These are phyloP conservation scores for Clarias batrachus DNA, from an alignment of 2,113 vertebrate species.

Conservation along the genomic window DNA sequence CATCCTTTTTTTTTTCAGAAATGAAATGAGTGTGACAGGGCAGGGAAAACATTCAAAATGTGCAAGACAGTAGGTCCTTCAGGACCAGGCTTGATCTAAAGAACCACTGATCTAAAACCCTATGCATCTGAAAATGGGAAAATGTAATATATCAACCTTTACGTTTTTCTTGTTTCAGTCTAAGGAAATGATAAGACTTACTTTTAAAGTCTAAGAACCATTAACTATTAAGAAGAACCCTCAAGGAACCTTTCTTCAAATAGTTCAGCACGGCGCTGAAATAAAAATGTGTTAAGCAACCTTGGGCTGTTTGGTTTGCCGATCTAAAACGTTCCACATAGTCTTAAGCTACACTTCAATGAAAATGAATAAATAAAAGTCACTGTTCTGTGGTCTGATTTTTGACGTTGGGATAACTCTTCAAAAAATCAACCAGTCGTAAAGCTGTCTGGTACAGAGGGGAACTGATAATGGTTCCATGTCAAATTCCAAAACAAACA, in stretches of 20 bases:
- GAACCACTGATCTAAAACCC: too few species aligned
- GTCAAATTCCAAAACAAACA: neutral
- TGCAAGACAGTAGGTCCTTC: too few species aligned
- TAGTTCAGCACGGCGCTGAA: neutral
- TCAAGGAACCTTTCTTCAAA: slow-evolving; percentile 6
- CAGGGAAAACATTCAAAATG: too few species aligned
- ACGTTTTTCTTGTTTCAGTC: neutral
- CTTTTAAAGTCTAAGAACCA: neutral
- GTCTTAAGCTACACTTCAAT: too few species aligned
- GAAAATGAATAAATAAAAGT: too few species aligned
- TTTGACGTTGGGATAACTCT: too few species aligned
- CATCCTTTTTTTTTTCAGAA: too few species aligned
- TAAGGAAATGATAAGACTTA: neutral
- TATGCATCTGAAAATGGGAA: neutral
- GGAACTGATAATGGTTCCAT: neutral
- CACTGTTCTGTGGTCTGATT: too few species aligned
- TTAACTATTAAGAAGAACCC: neutral
- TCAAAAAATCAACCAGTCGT: neutral
- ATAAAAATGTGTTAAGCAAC: neutral
- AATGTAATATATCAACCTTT: neutral
- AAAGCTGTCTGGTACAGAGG: neutral
- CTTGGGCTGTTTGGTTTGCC: neutral
- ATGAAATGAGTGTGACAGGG: too few species aligned
- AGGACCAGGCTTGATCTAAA: too few species aligned
- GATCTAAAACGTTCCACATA: neutral